Evolutionary conservation across 1,140 invertebrate species (phyloP).

Genomic region (Ceratoteleas bidentatus): DNA sequence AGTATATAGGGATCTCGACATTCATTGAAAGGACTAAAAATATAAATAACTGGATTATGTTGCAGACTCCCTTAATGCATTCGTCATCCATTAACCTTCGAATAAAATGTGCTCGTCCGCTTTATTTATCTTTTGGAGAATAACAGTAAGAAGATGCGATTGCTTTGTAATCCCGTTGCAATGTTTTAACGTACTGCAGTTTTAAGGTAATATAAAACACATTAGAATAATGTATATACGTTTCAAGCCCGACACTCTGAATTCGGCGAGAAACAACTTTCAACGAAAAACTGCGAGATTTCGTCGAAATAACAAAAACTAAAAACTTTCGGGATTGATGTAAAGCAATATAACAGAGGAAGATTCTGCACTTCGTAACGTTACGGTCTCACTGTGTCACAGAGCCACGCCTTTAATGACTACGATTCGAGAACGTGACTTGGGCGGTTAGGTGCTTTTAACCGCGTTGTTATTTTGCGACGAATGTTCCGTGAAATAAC

Average conservation of each 20-base stretch:
- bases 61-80: too few species aligned
- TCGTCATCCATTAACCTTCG: too few species aligned
- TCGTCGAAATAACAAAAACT: slow-evolving; percentile 9
- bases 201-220: not conserved
- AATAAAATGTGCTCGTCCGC: too few species aligned
- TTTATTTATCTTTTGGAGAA: too few species aligned
- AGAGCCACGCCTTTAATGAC: slow-evolving; percentile 52
- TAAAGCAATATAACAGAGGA: slow-evolving; percentile 34
- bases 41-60: too few species aligned
- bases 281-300: not conserved
- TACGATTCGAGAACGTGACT: slow-evolving; percentile 44
- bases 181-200: not conserved
- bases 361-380: slow-evolving; percentile 32
- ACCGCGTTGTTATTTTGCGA: slow-evolving; percentile 32
- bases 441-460: slow-evolving; percentile 43
- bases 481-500: slow-evolving; percentile 18
- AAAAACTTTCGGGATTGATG: slow-evolving; percentile 30
- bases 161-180: not conserved
- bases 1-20: too few species aligned
- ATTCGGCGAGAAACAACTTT: not conserved
- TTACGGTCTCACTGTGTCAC: slow-evolving; percentile 28
- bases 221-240: not conserved
- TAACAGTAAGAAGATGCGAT: not conserved
- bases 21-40: too few species aligned
- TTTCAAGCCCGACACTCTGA: not conserved